Conservation (phyloP, 2,113 vertebrate genomes). For the Centropristis striata region DNA sequence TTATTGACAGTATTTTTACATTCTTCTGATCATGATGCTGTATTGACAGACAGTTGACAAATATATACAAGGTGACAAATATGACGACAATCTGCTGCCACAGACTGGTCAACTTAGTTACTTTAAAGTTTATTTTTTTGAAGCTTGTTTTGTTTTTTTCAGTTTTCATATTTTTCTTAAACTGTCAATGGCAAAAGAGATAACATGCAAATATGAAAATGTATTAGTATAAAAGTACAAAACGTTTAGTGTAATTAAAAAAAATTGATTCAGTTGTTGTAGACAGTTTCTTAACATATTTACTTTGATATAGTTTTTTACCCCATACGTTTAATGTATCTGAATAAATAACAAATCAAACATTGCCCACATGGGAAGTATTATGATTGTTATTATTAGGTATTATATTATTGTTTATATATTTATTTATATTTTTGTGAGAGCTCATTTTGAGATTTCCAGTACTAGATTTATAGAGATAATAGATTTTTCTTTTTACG, state of each 20-base stretch:
- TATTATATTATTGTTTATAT: constrained; percentile 13
- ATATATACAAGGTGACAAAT: not conserved
- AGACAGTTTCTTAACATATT: constrained; percentile 6
- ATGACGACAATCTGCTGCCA: not conserved
- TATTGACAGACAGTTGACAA: not conserved
- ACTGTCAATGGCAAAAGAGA: not conserved
- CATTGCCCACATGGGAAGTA: not conserved
- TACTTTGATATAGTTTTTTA: not conserved
- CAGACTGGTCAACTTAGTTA: not conserved
- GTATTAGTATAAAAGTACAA: not conserved
- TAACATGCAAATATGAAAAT: not conserved
- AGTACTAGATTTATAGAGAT: not conserved
- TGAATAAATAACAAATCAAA: not conserved
- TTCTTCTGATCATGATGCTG: not conserved
- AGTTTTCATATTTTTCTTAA: constrained; percentile 11
- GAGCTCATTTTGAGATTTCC: not conserved
- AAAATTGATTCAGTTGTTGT: not conserved
- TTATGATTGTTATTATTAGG: not conserved
- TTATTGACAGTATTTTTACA: constrained; percentile 3
- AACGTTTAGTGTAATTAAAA: not conserved
- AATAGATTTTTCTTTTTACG: not conserved
- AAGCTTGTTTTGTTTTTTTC: not conserved
- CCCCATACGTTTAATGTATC: not conserved
- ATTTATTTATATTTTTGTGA: constrained; percentile 22
- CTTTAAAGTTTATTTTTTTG: not conserved